phyloP scores from a whole-genome alignment of 1,140 invertebrate species.

The Akabosia matsudoensis region DNA sequence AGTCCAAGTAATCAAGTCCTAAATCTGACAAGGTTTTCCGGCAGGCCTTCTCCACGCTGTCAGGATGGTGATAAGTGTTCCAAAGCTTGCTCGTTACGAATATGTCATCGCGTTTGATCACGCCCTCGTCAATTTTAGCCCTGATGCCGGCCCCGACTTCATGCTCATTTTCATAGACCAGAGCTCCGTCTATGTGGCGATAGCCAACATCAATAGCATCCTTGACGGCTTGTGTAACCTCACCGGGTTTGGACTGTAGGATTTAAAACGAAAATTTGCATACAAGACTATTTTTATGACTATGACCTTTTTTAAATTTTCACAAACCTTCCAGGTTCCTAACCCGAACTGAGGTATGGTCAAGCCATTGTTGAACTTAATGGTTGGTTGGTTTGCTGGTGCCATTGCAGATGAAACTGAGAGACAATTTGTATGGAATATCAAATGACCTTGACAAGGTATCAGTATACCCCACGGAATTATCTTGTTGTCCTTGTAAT shows the following conservation, averaged over 20 bases:
- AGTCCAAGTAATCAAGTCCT: constrained; percentile 73
- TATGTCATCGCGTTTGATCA: constrained; percentile 65
- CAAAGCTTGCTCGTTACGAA: constrained; percentile 56
- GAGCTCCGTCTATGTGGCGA: constrained; percentile 79
- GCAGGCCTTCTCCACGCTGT: constrained; percentile 61
- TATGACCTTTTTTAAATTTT: background rate
- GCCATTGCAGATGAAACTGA: too few species aligned
- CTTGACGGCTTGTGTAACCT: constrained; percentile 70
- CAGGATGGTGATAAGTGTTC: constrained; percentile 67
- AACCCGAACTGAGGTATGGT: constrained; percentile 67
- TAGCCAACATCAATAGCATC: constrained; percentile 73
- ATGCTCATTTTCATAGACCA: constrained; percentile 75
- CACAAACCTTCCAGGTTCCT: constrained; percentile 71
- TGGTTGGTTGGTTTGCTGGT: constrained; percentile 52
- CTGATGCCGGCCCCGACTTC: constrained; percentile 75
- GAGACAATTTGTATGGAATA: too few species aligned
- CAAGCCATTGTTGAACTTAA: constrained; percentile 63
- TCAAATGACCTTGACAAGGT: too few species aligned
- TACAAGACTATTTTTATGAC: background rate
- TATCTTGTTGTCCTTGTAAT: too few species aligned
- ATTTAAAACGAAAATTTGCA: constrained; percentile 40
- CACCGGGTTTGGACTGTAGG: constrained; percentile 65
- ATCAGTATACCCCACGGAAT: too few species aligned
- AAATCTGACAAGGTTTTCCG: constrained; percentile 66
- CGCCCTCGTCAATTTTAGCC: constrained; percentile 66